Evolutionary conservation across 2,113 vertebrate genomes (phyloP).

Genomic region (Gymnogyps californianus): DNA sequence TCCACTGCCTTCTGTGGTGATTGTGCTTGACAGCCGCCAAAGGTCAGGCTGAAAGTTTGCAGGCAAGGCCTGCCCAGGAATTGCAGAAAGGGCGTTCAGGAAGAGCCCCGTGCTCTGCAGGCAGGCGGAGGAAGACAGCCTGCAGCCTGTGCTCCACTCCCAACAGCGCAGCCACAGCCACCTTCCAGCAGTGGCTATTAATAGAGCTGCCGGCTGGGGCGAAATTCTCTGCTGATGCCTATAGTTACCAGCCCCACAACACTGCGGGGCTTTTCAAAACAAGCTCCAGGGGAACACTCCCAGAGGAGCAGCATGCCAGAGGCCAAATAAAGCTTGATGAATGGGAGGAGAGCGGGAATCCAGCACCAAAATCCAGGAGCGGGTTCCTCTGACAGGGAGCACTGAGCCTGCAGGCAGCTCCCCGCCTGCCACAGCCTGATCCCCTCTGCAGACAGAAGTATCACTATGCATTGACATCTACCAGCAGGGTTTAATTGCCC

Average conservation of each 20-base stretch:
- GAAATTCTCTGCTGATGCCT: constrained; percentile 18
- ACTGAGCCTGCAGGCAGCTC: fast-evolving
- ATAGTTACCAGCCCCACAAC: constrained; percentile 58
- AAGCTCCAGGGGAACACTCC: constrained; percentile 1
- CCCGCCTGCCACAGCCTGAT: neutral
- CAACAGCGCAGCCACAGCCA: neutral
- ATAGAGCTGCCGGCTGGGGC: neutral
- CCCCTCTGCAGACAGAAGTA: neutral
- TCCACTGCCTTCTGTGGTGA: neutral
- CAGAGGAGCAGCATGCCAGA: neutral
- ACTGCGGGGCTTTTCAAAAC: constrained; percentile 30
- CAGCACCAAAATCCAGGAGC: neutral
- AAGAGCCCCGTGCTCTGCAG: neutral
- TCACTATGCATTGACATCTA: neutral
- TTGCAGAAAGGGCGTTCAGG: neutral
- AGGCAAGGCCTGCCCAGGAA: neutral
- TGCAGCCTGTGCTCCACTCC: neutral
- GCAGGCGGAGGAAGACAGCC: neutral
- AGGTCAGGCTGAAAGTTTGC: neutral
- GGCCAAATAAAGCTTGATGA: constrained; percentile 9
- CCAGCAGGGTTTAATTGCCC: neutral
- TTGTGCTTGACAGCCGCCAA: fast-evolving
- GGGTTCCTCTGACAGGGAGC: fast-evolving
- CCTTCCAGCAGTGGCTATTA: neutral
- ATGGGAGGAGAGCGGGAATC: neutral